Evolutionary conservation across 2,113 vertebrate genomes (phyloP).

Genomic region (Tetrao urogallus): DNA sequence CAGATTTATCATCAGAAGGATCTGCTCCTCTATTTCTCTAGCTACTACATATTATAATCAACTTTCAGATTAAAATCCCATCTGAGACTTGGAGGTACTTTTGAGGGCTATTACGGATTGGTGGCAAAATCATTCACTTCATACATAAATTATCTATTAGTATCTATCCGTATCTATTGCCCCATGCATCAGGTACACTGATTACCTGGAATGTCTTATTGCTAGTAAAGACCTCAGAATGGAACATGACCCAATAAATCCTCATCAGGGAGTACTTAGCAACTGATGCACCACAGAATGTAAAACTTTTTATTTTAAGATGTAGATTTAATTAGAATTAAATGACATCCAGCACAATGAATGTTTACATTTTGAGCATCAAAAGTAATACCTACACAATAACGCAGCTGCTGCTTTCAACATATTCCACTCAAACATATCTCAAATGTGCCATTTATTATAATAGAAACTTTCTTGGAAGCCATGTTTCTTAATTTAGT

Average conservation of each 20-base stretch:
- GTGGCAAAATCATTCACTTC: neutral
- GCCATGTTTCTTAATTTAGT: neutral
- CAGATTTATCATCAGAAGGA: neutral
- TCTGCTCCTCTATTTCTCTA: accelerated
- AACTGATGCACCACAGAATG: neutral
- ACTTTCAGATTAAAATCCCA: neutral
- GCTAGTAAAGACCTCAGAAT: neutral
- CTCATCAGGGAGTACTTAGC: neutral
- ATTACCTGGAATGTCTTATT: neutral
- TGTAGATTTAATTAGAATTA: neutral
- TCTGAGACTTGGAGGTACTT: neutral
- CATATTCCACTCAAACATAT: neutral
- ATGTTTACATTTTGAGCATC: neutral
- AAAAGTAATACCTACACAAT: neutral
- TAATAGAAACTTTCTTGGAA: neutral
- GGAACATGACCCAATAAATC: neutral
- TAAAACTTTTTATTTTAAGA: neutral
- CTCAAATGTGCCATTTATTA: neutral
- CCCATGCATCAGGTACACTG: neutral
- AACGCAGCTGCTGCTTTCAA: slow-evolving; percentile 4
- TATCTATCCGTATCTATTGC: neutral
- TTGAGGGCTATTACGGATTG: neutral
- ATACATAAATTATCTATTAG: neutral
- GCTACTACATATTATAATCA: accelerated
- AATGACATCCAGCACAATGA: neutral